Percentiles rank a stretch among this genome's conserved stretches.
These are phyloP conservation scores for Drymodes brunneopygia DNA, from an alignment of 2,113 vertebrate species.

Conservation along the genomic window DNA sequence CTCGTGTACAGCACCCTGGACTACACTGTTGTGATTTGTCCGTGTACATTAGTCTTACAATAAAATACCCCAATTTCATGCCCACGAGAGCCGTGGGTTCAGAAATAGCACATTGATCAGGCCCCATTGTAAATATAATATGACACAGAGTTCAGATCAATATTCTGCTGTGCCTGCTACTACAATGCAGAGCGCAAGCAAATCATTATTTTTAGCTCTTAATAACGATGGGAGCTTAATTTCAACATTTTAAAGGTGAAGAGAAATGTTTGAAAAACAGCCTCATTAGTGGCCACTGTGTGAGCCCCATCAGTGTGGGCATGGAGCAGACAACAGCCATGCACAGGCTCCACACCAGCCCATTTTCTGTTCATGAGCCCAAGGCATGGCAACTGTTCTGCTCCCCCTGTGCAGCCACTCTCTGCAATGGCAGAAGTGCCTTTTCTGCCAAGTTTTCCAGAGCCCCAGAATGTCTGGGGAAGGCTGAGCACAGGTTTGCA, in stretches of 20 bases:
- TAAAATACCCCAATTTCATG: conserved; percentile 1
- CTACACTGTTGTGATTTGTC: neutral
- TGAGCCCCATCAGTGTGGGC: neutral
- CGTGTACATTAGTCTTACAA: neutral
- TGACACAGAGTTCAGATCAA: neutral
- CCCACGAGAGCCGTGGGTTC: neutral
- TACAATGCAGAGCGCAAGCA: neutral
- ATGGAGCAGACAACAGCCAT: neutral
- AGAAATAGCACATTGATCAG: conserved; percentile 49
- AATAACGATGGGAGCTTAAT: conserved; percentile 7
- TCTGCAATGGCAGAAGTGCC: neutral
- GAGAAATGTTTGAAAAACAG: neutral
- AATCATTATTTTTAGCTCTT: conserved; percentile 39
- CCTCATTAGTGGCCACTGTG: neutral
- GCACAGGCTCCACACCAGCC: rapidly evolving
- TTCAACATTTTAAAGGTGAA: conserved; percentile 9
- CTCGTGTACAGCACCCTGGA: neutral
- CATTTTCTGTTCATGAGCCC: too few species aligned
- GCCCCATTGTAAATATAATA: neutral
- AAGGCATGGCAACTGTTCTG: neutral
- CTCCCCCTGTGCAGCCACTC: rapidly evolving
- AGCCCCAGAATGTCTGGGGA: neutral
- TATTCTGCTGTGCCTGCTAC: neutral
- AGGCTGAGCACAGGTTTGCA: neutral
- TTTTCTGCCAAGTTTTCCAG: neutral